Conservation (phyloP, 2,797 vertebrate genomes). For the Micromesistius poutassou region DNA sequence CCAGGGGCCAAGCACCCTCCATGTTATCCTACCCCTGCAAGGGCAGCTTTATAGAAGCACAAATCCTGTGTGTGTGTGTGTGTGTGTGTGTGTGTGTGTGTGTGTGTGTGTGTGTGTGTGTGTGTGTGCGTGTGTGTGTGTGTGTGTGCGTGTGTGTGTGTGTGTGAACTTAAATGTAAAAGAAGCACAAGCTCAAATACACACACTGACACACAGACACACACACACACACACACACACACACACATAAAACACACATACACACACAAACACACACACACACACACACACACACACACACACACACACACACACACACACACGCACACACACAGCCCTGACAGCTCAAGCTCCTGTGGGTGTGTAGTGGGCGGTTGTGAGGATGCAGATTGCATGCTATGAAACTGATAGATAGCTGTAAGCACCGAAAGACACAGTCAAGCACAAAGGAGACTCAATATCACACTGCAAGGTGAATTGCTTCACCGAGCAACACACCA, state of each 20-base stretch:
- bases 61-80: constrained; percentile 11
- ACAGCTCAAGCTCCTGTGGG: constrained; percentile 59
- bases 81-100: constrained; percentile 1
- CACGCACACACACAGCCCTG: constrained; percentile 29
- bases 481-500: constrained; percentile 41
- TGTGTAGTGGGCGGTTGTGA: constrained; percentile 65
- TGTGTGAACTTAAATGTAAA: background rate
- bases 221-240: too few species aligned
- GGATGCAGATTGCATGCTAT: constrained; percentile 71
- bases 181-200: too few species aligned
- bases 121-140: constrained; percentile 13
- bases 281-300: background rate
- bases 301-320: constrained; percentile 18
- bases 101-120: background rate
- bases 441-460: constrained; percentile 64
- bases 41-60: constrained; percentile 44
- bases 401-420: constrained; percentile 70
- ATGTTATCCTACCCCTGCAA: constrained; percentile 54
- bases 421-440: constrained; percentile 64
- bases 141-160: constrained; percentile 11
- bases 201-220: too few species aligned
- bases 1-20: constrained; percentile 62
- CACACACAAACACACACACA: too few species aligned
- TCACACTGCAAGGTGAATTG: constrained; percentile 59
- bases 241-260: too few species aligned